Evolutionary conservation across 2,797 vertebrate genomes (phyloP).

Genomic region (Diplodus sargus): DNA sequence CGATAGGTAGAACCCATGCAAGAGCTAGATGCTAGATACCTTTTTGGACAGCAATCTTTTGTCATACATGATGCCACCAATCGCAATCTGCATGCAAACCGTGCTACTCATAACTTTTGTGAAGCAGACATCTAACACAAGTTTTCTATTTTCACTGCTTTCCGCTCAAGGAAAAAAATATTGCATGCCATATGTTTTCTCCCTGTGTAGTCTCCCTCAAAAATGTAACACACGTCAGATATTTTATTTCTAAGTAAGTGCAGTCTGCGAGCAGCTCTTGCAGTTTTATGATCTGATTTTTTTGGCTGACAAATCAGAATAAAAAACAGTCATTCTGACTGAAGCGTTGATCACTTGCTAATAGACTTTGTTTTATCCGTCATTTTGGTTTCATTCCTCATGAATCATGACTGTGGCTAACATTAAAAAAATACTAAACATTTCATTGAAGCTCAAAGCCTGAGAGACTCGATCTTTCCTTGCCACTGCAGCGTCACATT

Average conservation of each 20-base stretch:
- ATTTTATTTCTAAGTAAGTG: slow-evolving; percentile 24
- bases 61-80: background rate
- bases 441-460: slow-evolving; percentile 18
- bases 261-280: background rate
- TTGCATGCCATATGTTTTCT: slow-evolving; percentile 7
- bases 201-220: slow-evolving; percentile 1
- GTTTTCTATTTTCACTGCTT: background rate
- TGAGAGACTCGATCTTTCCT: slow-evolving; percentile 29
- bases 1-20: background rate
- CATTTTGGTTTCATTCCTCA: slow-evolving; percentile 9
- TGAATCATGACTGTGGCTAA: slow-evolving; percentile 18
- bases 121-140: background rate
- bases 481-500: background rate
- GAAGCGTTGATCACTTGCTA: slow-evolving; percentile 32
- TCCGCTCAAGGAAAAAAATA: background rate
- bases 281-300: slow-evolving; percentile 29
- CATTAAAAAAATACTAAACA: slow-evolving; percentile 29
- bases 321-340: slow-evolving; percentile 18
- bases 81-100: background rate
- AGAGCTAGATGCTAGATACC: background rate
- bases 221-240: slow-evolving; percentile 5
- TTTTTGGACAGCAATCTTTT: background rate
- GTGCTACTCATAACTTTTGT: background rate
- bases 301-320: slow-evolving; percentile 33
- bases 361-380: slow-evolving; percentile 2